phyloP scores from a whole-genome alignment of 2,888 invertebrate genomes.

The Dynastes hyllus region DNA sequence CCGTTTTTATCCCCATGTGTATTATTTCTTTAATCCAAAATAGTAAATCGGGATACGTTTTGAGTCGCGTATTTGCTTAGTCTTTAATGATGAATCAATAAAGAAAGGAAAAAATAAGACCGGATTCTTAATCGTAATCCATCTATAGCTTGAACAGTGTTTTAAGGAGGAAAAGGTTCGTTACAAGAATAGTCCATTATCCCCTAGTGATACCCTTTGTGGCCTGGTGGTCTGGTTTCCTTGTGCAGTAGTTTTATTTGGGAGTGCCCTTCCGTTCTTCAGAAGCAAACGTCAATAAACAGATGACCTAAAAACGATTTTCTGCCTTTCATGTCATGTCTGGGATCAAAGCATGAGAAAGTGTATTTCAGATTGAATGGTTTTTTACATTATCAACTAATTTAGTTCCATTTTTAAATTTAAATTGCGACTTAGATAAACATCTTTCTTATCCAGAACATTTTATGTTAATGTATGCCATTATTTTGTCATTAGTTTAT shows the following conservation, averaged over 20 bases:
- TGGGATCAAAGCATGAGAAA: not conserved
- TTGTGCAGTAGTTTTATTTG: conserved; percentile 28
- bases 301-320: conserved; percentile 43
- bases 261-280: conserved; percentile 27
- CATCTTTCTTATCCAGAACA: too few relatives aligned
- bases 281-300: conserved; percentile 37
- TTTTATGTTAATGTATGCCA: too few relatives aligned
- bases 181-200: conserved; percentile 48
- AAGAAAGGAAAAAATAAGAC: conserved; percentile 16
- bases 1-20: conserved; percentile 24
- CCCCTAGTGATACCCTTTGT: conserved; percentile 38
- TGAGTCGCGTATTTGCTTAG: conserved; percentile 29
- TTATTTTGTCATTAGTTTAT: too few relatives aligned
- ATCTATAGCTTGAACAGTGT: not conserved
- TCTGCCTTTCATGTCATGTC: not conserved
- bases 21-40: conserved; percentile 37
- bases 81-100: conserved; percentile 41
- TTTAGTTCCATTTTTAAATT: too few relatives aligned
- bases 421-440: too few relatives aligned
- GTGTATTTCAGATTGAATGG: too few relatives aligned
- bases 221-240: conserved; percentile 37
- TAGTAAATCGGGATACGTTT: conserved; percentile 31
- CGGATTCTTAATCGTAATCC: conserved; percentile 40
- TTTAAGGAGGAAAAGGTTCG: conserved; percentile 34
- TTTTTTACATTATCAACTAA: too few relatives aligned